Evolutionary conservation across 2,888 invertebrate genomes (phyloP).

Genomic region (Coleophora flavipennella): DNA sequence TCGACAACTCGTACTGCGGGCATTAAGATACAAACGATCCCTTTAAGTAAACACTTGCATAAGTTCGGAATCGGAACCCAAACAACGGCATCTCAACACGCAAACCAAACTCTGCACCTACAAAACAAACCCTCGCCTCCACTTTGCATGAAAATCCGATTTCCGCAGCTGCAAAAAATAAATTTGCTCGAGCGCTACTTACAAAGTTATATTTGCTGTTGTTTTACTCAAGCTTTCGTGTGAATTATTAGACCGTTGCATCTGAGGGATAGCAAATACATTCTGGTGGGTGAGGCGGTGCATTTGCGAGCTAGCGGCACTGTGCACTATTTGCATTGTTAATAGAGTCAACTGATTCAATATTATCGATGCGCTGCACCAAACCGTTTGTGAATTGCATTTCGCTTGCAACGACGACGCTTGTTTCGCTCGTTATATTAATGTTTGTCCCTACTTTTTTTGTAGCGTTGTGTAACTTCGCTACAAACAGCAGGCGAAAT

Average conservation of each 20-base stretch:
- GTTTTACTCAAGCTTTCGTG: background rate
- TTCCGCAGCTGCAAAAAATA: background rate
- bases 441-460: too few species aligned
- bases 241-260: background rate
- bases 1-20: constrained; percentile 49
- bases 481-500: too few species aligned
- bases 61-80: constrained; percentile 58
- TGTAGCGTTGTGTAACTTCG: too few species aligned
- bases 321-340: constrained; percentile 58
- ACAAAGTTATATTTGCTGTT: constrained; percentile 1
- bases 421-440: background rate
- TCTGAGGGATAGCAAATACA: background rate
- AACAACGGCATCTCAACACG: constrained; percentile 45
- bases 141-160: constrained; percentile 13
- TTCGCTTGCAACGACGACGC: constrained; percentile 11
- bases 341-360: constrained; percentile 59
- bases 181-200: background rate
- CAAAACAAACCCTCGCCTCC: constrained; percentile 2
- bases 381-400: constrained; percentile 26
- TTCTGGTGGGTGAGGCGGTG: constrained; percentile 30
- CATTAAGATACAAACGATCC: constrained; percentile 53
- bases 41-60: constrained; percentile 50
- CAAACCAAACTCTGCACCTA: constrained; percentile 19
- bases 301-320: constrained; percentile 48
- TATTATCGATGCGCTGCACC: constrained; percentile 43